Evolutionary conservation across 1,140 invertebrate genomes (phyloP), one percentile per base, ranked within the genome.

Genomic region (Saccostrea cuccullata): DNA sequence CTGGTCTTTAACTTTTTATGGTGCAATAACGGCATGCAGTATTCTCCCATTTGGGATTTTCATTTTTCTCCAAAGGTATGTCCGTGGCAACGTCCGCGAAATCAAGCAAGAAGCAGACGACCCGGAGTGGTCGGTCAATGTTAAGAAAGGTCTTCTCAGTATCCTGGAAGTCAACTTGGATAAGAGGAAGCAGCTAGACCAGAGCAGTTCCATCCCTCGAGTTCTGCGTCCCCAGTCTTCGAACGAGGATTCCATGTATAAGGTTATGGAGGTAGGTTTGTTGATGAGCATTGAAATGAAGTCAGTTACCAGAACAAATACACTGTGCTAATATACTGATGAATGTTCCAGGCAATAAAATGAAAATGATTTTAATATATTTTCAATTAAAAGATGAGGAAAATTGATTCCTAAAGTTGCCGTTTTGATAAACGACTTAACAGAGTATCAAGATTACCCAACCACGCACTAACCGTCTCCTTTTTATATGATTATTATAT

Each of bases 61-160:
- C 2, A 20, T 64, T 64, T 60, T 20, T n/a, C n/a, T 64, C 15
- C 15, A 64, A 36, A 92, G 92, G 12, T 92, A 92, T 64, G 67
- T 88, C 23, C 77, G 70, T 58, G 91, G 91, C 23, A 89, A 89
- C 56, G 84, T 94, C n/a, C 84, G 26, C 12, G 84, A 90, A 26
- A 70, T 95, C 23, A 85, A 90, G 8, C 90, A 90, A 58, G 88
- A 86, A 23, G 67, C 70, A 20, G 87, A 90, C 40, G 94, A 95
- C n/a, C 90, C 92, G 11, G 67, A 91, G n/a, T 95, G 94, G 94
- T 94, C 94, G 2, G 86, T 94, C 47, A 95, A 95, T 90, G 91
- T 95, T 82, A 95, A 95, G 90, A 91, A 91, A 87, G 93, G 93
- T 87, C 86, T 94, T 77, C 83, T 95, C 40, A 90, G 90, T 82